Evolutionary conservation across 2,888 invertebrate genomes (phyloP).

Genomic region (Nowickia ferox): DNA sequence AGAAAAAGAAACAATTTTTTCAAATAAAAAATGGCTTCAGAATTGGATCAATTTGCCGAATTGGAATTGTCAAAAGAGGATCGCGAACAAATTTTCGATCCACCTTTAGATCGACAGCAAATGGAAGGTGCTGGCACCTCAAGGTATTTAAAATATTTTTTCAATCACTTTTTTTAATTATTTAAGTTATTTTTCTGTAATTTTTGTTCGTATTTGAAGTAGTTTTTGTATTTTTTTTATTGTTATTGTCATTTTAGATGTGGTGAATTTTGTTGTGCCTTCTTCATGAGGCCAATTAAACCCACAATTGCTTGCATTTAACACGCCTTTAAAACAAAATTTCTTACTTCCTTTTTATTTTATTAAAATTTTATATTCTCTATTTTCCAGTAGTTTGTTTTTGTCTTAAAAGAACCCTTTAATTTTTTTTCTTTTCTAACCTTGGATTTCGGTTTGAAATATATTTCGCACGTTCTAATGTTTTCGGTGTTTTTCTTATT

Average conservation of each 20-base stretch:
- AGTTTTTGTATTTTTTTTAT: slow-evolving; percentile 37
- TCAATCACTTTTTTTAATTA: slow-evolving; percentile 12
- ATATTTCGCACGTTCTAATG: slow-evolving; percentile 68
- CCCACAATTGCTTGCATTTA: slow-evolving; percentile 67
- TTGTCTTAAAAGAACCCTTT: slow-evolving; percentile 9
- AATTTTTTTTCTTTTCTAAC: slow-evolving; percentile 11
- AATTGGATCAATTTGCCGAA: slow-evolving; percentile 87
- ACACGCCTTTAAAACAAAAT: slow-evolving; percentile 52
- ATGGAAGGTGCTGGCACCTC: slow-evolving; percentile 83
- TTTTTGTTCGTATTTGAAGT: slow-evolving; percentile 17
- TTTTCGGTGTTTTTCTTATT: slow-evolving; percentile 38
- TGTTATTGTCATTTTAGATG: slow-evolving; percentile 15
- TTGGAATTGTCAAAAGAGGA: slow-evolving; percentile 88
- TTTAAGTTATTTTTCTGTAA: slow-evolving; percentile 27
- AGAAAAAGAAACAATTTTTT: slow-evolving; percentile 36
- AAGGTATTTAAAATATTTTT: slow-evolving; percentile 79
- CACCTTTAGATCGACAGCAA: slow-evolving; percentile 83
- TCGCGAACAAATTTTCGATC: slow-evolving; percentile 89
- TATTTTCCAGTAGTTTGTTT: slow-evolving; percentile 30
- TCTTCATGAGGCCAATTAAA: slow-evolving; percentile 67
- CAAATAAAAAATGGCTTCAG: slow-evolving; percentile 81
- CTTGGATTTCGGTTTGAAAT: slow-evolving; percentile 41
- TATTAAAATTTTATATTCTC: neutral
- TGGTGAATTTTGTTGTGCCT: slow-evolving; percentile 41
- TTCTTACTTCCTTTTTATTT: slow-evolving; percentile 17